Percentiles rank a stretch among this genome's conserved stretches.
Evolutionary conservation across 2,888 invertebrate species (phyloP).

Genomic region (Pecten maximus): DNA sequence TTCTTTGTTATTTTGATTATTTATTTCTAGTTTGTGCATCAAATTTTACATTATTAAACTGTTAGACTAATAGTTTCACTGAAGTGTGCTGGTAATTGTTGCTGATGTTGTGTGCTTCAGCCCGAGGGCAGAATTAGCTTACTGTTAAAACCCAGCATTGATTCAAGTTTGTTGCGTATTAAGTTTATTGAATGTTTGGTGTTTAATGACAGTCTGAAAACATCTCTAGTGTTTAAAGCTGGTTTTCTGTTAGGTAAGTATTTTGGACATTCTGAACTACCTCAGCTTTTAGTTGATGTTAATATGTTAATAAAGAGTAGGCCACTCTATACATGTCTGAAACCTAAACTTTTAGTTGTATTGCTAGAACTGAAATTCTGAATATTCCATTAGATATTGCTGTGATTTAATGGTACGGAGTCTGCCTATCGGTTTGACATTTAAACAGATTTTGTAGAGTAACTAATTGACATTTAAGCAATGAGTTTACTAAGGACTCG

Average conservation of each 20-base stretch:
- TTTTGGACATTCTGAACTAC: background rate
- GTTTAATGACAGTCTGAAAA: background rate
- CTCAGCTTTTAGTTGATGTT: background rate
- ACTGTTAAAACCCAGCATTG: background rate
- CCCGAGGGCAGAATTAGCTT: background rate
- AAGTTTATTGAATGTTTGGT: background rate
- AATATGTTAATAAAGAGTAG: background rate
- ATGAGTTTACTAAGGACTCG: no score
- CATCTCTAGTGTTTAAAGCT: background rate
- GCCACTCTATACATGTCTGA: background rate
- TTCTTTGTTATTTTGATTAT: conserved; percentile 6
- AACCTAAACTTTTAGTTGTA: background rate
- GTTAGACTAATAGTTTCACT: background rate
- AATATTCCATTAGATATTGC: background rate
- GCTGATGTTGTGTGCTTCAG: background rate
- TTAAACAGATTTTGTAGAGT: no score
- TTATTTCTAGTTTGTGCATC: background rate
- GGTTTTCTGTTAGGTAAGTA: background rate
- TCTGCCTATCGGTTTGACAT: background rate
- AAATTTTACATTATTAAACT: background rate
- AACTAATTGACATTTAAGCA: no score
- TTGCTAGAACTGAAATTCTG: background rate
- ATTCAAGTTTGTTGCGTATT: background rate
- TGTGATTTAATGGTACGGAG: background rate
- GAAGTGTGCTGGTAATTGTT: background rate